Evolutionary conservation across 2,113 vertebrate genomes (phyloP), one percentile per base, ranked within the genome.

Genomic region (Zingel zingel): DNA sequence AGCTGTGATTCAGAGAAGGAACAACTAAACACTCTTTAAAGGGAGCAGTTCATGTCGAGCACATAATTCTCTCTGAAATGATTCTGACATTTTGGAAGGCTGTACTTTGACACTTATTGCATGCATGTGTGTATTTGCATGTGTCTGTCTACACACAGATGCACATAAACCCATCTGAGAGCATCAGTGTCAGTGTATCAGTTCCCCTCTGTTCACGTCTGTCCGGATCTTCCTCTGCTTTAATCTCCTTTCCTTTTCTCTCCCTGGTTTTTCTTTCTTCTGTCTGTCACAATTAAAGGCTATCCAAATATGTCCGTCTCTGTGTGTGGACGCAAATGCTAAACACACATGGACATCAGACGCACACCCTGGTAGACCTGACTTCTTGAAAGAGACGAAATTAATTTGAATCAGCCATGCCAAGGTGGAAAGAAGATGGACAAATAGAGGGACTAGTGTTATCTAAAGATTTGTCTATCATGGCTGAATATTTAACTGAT

Each of bases 171-270:
- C 76, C 69, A 78, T 83, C 77, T 69, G 65, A 79, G 75, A 68
- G 81, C 53, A 80, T 74, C 75, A 77, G 27, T 81, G 78, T 27
- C 77, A 73, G 45, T 39, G 75, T 54, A 77, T 84, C 89, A 84
- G 53, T 58, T 65, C 61, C 63, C 67, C 54, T 54, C 75, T 84
- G 64, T 66, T 83, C 74, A 74, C 25, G 48, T 86, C 84, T 30
- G 45, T 87, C 84, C 79, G 82, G 30, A 90, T 91, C 77, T 85
- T 76, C 61, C 25, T 77, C 69, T 30, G 39, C 81, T 92, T 84
- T 91, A 80, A 87, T 88, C 88, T 87, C 53, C 33, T 77, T 83
- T 73, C 16, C 61, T 65, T 67, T 69, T 79, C 66, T 74, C 48
- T 65, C 58, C 9, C 12, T 54, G 65, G 74, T 78, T 59, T 73